Evolutionary conservation across 2,797 vertebrate species (phyloP).

Genomic region (Parauchenoglanis punctatus): DNA sequence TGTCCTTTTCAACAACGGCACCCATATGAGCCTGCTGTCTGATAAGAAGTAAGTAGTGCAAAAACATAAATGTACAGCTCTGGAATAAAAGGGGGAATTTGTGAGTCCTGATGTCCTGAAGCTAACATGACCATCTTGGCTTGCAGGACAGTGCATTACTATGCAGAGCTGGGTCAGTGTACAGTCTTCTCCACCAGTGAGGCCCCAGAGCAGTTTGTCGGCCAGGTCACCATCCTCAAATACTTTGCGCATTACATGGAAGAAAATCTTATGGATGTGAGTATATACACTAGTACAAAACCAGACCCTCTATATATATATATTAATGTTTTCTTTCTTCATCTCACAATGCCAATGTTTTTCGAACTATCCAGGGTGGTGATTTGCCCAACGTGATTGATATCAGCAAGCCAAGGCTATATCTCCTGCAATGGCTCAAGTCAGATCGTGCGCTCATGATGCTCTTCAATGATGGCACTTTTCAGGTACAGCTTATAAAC

Average conservation of each 20-base stretch:
- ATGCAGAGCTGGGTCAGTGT: constrained; percentile 84
- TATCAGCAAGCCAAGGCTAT: constrained; percentile 78
- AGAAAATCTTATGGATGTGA: constrained; percentile 90
- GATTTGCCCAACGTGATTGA: constrained; percentile 81
- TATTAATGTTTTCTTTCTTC: background rate
- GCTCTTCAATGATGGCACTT: constrained; percentile 88
- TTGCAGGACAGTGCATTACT: constrained; percentile 84
- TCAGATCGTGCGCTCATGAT: constrained; percentile 89
- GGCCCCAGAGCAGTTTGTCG: constrained; percentile 82
- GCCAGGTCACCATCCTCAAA: constrained; percentile 86
- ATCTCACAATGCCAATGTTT: background rate
- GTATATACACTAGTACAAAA: constrained; percentile 54
- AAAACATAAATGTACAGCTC: background rate
- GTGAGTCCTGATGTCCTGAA: background rate
- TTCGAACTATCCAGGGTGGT: constrained; percentile 72
- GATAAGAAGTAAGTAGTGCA: constrained; percentile 80
- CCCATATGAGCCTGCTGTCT: constrained; percentile 85
- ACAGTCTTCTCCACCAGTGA: constrained; percentile 79
- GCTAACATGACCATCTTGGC: constrained; percentile 11
- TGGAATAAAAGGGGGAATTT: background rate
- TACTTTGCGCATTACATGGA: constrained; percentile 91
- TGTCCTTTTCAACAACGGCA: constrained; percentile 87
- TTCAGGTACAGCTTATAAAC: constrained; percentile 78
- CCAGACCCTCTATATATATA: background rate
- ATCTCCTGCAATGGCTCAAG: constrained; percentile 88